Conservation (phyloP, 1,140 invertebrate genomes). For the Eulimnadia texana region DNA sequence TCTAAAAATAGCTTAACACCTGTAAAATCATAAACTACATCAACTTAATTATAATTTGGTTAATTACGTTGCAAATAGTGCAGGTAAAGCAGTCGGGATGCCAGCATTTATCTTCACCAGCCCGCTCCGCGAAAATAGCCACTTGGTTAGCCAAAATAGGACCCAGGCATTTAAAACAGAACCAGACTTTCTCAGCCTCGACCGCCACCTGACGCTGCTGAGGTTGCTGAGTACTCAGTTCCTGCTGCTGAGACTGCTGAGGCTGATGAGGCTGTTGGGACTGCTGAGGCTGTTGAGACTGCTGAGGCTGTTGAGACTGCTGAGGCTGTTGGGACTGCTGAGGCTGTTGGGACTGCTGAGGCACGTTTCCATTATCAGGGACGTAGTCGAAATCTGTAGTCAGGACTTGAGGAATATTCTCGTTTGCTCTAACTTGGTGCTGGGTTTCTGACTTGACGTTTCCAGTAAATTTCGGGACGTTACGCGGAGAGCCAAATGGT, state of each 20-base stretch:
- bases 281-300: neutral
- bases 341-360: neutral
- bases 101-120: conserved; percentile 56
- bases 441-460: too few species aligned
- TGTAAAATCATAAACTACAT: too few species aligned
- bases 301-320: neutral
- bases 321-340: neutral
- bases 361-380: neutral
- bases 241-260: neutral
- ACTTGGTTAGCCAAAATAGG: conserved; percentile 54
- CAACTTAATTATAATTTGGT: too few species aligned
- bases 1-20: too few species aligned
- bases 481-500: neutral
- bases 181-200: conserved; percentile 10
- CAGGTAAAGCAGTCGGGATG: conserved; percentile 81
- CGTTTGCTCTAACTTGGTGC: too few species aligned
- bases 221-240: neutral
- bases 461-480: neutral
- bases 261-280: neutral
- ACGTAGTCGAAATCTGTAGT: conserved; percentile 9
- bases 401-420: neutral
- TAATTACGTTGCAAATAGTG: conserved; percentile 46
- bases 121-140: conserved; percentile 65
- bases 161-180: conserved; percentile 34
- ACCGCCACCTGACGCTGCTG: conserved; percentile 2